Evolutionary conservation across 1,140 invertebrate species (phyloP), one percentile per base, ranked within the genome.

Genomic region (Nebria ingens): DNA sequence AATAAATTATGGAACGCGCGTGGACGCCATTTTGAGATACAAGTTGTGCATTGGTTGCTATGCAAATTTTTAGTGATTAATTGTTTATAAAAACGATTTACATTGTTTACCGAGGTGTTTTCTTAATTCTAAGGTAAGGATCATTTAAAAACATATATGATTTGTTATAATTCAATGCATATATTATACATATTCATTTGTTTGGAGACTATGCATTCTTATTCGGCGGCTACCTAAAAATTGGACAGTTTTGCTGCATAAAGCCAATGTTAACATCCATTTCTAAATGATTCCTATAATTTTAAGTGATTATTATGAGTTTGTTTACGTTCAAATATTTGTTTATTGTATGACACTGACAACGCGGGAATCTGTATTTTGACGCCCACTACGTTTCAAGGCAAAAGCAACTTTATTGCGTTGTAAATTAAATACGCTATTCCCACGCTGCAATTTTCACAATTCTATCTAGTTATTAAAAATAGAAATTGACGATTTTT

Each of bases 311-410:
- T 23, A 56, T 45, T 50, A 22, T 22, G 11, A 20, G 12, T 29
- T 23, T 42, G 29, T 56, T 51, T 25, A 22, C 29, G 52, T 49
- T 52, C 57, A 45, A 38, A 21, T 58, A 55, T 62, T 57, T 57
- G 59, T 60, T 57, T 60, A 55, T 57, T 60, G 34, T 54, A 57
- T 62, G 34, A 55, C 50, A 55, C 53, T 22, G 42, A 20, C 20
- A 15, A 22, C 20, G 19, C 51, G 51, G 38, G 19, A 12, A 54
- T 55, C 21, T 21, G 6, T 40, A 56, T 53, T 40, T 4, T 42
- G 22, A 23, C 25, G 19, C 29, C 51, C 19, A 52, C 42, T 45
- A 15, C 38, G 38, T 15, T 29, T 42, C 50, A 51, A 19, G 15
- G n/a, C 13, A 53, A 53, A 12, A 12, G 17, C 34, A 21, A 12